Percentiles rank a stretch among this genome's conserved stretches.
Evolutionary conservation across 2,113 vertebrate species (phyloP).

Genomic region (Phoenicopterus ruber): DNA sequence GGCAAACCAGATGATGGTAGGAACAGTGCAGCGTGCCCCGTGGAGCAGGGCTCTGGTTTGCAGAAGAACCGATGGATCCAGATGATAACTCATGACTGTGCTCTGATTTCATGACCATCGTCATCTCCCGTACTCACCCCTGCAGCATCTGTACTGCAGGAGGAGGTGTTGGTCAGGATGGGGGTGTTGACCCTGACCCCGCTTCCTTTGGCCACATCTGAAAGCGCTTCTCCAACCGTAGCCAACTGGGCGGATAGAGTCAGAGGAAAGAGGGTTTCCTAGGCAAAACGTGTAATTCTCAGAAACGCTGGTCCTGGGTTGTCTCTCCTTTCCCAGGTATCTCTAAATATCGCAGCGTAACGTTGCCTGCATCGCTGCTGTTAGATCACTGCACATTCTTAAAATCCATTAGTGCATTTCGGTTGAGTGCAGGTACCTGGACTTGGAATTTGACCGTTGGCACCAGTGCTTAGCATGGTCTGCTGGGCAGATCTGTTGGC

Average conservation of each 20-base stretch:
- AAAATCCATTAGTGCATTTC: neutral
- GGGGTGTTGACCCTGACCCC: neutral
- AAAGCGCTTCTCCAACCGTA: neutral
- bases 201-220: neutral
- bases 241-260: neutral
- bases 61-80: neutral
- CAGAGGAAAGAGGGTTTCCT: neutral
- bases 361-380: neutral
- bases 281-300: neutral
- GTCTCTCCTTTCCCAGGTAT: neutral
- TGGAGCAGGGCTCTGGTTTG: neutral
- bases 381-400: neutral
- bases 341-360: neutral
- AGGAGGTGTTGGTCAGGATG: neutral
- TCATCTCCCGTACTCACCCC: neutral
- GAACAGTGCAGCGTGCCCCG: neutral
- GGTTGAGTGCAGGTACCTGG: neutral
- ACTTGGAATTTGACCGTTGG: conserved; percentile 12
- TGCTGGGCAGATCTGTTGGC: conserved; percentile 20
- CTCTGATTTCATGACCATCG: neutral
- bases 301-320: neutral
- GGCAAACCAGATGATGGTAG: neutral
- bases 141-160: neutral
- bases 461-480: neutral
- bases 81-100: neutral